A percentile compares a stretch with the other conserved stretches of the same genome.
These are phyloP conservation scores for Pseudonaja textilis DNA, from an alignment of 2,113 vertebrate species.

Conservation along the genomic window DNA sequence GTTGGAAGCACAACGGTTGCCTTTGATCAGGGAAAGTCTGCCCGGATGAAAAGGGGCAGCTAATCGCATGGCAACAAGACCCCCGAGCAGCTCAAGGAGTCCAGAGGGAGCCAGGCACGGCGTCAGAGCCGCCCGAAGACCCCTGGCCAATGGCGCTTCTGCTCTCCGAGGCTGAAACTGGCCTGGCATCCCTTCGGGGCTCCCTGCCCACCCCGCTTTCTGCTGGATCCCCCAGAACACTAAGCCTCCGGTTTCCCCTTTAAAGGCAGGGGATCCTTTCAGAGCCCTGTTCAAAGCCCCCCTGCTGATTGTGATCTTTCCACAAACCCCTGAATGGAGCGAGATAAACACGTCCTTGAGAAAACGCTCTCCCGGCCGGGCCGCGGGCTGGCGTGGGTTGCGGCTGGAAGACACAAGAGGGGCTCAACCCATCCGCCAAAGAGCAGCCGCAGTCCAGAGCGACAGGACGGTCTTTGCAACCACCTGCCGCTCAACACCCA, in stretches of 20 bases:
- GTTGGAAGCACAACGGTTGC: constrained; percentile 50
- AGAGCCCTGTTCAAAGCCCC: fast-evolving
- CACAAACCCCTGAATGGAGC: neutral
- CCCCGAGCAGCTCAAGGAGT: constrained; percentile 37
- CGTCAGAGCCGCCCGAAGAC: neutral
- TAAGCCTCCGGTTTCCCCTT: neutral
- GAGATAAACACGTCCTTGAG: neutral
- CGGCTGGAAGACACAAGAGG: neutral
- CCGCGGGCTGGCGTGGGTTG: neutral
- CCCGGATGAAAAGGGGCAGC: constrained; percentile 52
- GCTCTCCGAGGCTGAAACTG: neutral
- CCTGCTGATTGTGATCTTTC: neutral
- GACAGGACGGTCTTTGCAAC: neutral
- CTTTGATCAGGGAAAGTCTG: constrained; percentile 45
- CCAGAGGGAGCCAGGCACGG: constrained; percentile 46
- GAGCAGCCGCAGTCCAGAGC: neutral
- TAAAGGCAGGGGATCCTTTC: constrained; percentile 8
- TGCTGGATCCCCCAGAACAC: constrained; percentile 15
- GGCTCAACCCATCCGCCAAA: neutral
- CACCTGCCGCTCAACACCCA: neutral
- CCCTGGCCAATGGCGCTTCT: neutral
- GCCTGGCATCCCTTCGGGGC: constrained; percentile 31
- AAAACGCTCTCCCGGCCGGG: neutral
- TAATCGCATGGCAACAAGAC: constrained; percentile 46
- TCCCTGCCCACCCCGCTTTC: constrained; percentile 1